These are phyloP conservation scores for Hirundichthys speculiger DNA, from an alignment of 2,113 vertebrate genomes.

Conservation along the genomic window DNA sequence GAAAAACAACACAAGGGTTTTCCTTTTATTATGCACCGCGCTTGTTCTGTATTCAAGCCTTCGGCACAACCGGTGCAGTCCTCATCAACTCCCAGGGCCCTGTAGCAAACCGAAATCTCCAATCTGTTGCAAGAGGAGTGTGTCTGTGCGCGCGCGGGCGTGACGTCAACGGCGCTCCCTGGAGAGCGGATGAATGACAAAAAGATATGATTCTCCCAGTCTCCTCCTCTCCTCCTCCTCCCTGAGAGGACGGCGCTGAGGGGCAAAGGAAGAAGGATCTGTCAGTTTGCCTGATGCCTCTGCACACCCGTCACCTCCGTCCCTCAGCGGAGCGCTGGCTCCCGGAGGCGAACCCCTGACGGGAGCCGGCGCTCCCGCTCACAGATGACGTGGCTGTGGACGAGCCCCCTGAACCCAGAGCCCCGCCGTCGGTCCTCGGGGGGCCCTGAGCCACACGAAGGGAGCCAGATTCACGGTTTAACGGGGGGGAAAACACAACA, in stretches of 20 bases:
- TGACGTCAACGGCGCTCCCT: slow-evolving; percentile 45
- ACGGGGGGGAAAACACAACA: background rate
- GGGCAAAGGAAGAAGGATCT: slow-evolving; percentile 20
- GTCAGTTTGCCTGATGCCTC: slow-evolving; percentile 12
- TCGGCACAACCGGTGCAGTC: too few species aligned
- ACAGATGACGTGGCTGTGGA: slow-evolving; percentile 24
- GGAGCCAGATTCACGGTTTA: background rate
- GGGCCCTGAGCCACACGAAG: background rate
- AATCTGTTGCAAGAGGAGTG: slow-evolving; percentile 17
- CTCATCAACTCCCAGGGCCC: too few species aligned
- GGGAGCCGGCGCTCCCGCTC: slow-evolving; percentile 25
- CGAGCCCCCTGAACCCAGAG: slow-evolving; percentile 9
- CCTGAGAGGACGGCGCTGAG: slow-evolving; percentile 5
- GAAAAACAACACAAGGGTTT: too few species aligned
- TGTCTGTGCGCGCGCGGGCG: slow-evolving; percentile 12
- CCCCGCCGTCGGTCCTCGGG: slow-evolving; percentile 36
- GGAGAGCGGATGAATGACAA: slow-evolving; percentile 44
- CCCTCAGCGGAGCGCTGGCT: too few species aligned
- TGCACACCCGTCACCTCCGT: background rate
- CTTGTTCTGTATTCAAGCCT: too few species aligned
- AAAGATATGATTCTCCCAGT: slow-evolving; percentile 25
- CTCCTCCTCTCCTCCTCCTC: slow-evolving; percentile 2
- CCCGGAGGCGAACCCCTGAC: slow-evolving; percentile 7
- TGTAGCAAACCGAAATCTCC: slow-evolving; percentile 1
- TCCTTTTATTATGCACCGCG: too few species aligned